Evolutionary conservation across 2,888 invertebrate species (phyloP).

Genomic region (Apoda limacodes): DNA sequence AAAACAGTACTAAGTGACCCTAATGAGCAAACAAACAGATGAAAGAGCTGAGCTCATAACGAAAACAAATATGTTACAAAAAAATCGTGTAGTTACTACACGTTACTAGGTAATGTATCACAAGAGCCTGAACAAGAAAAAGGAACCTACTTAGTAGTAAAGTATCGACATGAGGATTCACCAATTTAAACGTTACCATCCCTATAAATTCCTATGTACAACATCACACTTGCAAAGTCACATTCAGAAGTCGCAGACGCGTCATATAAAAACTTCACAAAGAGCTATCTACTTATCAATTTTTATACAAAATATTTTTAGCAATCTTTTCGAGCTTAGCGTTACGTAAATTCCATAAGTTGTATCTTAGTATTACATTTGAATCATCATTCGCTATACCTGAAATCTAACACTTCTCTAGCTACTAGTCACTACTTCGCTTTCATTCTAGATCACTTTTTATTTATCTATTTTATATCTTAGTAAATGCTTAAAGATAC

Average conservation of each 20-base stretch:
- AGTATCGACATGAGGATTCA: too few species aligned
- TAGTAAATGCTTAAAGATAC: conserved; percentile 52
- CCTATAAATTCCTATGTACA: conserved; percentile 43
- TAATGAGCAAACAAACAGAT: conserved; percentile 54
- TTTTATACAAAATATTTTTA: conserved; percentile 66
- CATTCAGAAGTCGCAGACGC: conserved; percentile 49
- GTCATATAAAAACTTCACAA: conserved; percentile 62
- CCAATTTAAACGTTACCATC: too few species aligned
- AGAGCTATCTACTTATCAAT: conserved; percentile 54
- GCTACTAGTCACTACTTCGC: conserved; percentile 48
- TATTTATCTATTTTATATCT: conserved; percentile 40
- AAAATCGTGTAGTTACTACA: conserved; percentile 66
- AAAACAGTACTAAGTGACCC: conserved; percentile 32
- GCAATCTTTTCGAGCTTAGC: conserved; percentile 51
- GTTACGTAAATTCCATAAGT: conserved; percentile 36
- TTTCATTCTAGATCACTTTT: conserved; percentile 40
- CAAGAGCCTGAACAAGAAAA: conserved; percentile 29
- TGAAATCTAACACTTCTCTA: conserved; percentile 28
- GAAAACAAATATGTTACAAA: conserved; percentile 37
- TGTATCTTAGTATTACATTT: conserved; percentile 23
- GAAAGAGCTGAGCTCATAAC: conserved; percentile 56
- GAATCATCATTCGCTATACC: conserved; percentile 22
- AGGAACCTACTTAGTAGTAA: too few species aligned
- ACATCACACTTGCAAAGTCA: conserved; percentile 66
- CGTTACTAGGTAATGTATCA: conserved; percentile 46